These are phyloP conservation scores for Romanomermis culicivorax DNA, from an alignment of 2,888 invertebrate species.

Conservation along the genomic window DNA sequence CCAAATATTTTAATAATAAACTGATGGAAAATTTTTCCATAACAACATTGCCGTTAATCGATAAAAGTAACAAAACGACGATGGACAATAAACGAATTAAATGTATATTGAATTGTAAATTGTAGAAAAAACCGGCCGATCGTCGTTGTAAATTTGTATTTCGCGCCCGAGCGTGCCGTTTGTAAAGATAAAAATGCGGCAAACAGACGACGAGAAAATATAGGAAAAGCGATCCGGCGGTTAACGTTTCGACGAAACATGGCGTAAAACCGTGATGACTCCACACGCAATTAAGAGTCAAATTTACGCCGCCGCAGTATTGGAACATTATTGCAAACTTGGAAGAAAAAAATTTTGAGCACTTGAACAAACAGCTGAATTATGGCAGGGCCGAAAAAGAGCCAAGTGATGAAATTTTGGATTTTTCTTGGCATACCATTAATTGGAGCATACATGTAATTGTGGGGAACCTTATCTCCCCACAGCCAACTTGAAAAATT, in stretches of 20 bases:
- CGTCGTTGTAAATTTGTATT: background rate
- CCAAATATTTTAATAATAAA: background rate
- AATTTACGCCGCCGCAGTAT: no score
- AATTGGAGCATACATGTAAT: no score
- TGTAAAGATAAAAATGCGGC: conserved; percentile 4
- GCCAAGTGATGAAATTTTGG: no score
- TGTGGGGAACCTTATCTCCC: no score
- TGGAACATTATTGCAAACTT: no score
- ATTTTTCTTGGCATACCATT: no score
- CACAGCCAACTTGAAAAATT: no score
- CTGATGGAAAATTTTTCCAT: background rate
- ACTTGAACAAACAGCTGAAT: no score
- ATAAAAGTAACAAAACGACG: background rate
- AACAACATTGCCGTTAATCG: conserved; percentile 1
- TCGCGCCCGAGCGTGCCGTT: background rate
- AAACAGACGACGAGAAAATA: conserved; percentile 3
- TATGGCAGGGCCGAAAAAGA: no score
- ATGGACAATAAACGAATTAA: background rate
- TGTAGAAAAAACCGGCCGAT: background rate
- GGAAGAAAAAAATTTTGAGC: no score
- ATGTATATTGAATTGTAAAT: background rate
- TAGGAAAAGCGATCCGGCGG: background rate
- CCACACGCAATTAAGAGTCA: conserved; percentile 4
- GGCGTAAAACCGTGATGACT: conserved; percentile 5
- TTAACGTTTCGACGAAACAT: conserved; percentile 10